These are phyloP conservation scores for Mus caroli DNA, from an alignment of 2,797 vertebrate genomes.

Conservation along the genomic window DNA sequence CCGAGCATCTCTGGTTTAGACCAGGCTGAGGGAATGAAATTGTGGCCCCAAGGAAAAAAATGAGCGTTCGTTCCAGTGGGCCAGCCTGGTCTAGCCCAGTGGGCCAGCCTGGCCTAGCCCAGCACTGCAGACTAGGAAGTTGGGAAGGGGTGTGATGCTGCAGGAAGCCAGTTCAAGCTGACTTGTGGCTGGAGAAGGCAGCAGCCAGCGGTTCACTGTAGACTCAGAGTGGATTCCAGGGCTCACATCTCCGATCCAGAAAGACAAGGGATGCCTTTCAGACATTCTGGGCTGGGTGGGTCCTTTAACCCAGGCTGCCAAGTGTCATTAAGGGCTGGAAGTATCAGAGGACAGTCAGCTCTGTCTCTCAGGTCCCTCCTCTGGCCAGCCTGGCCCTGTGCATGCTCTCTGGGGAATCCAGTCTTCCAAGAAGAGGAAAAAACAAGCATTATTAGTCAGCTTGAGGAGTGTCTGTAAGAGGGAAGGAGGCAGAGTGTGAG, in stretches of 20 bases:
- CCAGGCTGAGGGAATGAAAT: not conserved
- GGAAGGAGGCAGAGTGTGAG: not conserved
- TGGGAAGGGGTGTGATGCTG: accelerated
- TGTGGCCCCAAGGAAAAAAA: not conserved
- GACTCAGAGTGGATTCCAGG: not conserved
- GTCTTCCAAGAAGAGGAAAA: constrained; percentile 74
- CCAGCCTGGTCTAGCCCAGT: not conserved
- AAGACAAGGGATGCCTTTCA: not conserved
- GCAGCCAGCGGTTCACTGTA: not conserved
- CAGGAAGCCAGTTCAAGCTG: not conserved
- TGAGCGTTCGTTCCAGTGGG: not conserved
- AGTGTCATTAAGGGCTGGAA: not conserved
- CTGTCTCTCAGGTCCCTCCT: not conserved
- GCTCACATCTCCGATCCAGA: not conserved
- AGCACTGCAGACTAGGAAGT: not conserved
- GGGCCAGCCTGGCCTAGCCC: not conserved
- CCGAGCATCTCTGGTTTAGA: not conserved
- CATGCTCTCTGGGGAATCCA: not conserved
- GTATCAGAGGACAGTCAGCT: not conserved
- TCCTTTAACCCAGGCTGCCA: not conserved
- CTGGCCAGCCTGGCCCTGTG: not conserved
- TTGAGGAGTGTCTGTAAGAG: constrained; percentile 37
- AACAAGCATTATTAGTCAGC: constrained; percentile 72
- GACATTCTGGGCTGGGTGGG: not conserved
- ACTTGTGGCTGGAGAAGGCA: not conserved